Conservation (phyloP, 1,140 invertebrate species). For the Hermatobates lingyangjiaoensis region DNA sequence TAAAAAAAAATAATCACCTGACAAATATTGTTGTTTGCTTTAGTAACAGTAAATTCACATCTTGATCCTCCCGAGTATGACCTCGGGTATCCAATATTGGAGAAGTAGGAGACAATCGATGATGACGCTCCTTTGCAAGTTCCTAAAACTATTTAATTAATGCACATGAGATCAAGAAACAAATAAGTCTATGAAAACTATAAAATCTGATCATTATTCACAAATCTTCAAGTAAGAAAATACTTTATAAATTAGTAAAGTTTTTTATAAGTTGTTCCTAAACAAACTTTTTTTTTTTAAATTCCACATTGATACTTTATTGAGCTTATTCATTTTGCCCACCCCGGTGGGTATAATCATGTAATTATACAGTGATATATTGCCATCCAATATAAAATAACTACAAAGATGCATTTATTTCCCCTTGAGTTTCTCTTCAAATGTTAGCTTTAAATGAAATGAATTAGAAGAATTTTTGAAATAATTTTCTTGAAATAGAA, state of each 20-base stretch:
- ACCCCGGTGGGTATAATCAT: too few species aligned
- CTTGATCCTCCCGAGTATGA: constrained; percentile 41
- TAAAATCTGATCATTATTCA: neutral
- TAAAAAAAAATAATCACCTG: too few species aligned
- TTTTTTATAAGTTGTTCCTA: too few species aligned
- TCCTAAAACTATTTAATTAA: constrained; percentile 34
- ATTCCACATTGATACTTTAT: neutral
- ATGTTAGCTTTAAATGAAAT: too few species aligned
- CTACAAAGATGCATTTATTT: too few species aligned
- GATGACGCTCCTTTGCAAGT: constrained; percentile 44
- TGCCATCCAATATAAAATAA: too few species aligned
- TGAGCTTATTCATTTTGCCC: neutral
- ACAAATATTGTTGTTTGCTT: constrained; percentile 46
- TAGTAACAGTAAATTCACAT: constrained; percentile 47
- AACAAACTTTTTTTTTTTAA: too few species aligned
- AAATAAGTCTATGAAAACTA: neutral
- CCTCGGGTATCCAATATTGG: constrained; percentile 47
- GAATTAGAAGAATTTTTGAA: too few species aligned
- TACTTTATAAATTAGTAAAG: neutral
- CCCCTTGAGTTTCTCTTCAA: too few species aligned
- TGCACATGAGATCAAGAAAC: too few species aligned
- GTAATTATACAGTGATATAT: too few species aligned
- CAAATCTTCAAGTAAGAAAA: neutral
- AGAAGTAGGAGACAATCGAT: constrained; percentile 66
- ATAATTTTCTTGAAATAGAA: too few species aligned